Conservation (phyloP, 2,888 invertebrate species). For the Drosophila basisetae region DNA sequence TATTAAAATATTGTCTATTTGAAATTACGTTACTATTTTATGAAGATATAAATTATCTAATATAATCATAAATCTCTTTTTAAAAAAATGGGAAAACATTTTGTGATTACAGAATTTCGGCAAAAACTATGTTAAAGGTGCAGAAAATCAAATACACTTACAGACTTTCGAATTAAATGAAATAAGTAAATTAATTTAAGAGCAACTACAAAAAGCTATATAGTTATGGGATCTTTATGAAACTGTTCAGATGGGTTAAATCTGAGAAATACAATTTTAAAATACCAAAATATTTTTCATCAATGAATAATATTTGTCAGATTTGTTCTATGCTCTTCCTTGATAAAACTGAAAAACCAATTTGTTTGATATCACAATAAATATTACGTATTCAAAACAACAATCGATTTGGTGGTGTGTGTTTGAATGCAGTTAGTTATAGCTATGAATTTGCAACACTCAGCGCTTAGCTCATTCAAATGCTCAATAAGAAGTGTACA, state of each 20-base stretch:
- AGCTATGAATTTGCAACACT: not conserved
- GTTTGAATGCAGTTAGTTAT: not conserved
- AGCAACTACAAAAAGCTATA: not conserved
- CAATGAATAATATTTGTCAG: not conserved
- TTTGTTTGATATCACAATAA: not conserved
- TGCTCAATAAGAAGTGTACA: not conserved
- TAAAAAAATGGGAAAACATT: constrained; percentile 10
- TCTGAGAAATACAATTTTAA: not conserved
- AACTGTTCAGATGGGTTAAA: not conserved
- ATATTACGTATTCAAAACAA: not conserved
- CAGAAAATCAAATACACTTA: not conserved
- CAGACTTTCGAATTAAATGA: not conserved
- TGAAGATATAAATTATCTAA: constrained; percentile 6
- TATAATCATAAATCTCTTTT: not conserved
- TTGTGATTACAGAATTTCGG: not conserved
- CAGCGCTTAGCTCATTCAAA: constrained; percentile 40
- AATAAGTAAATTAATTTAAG: not conserved
- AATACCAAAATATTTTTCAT: not conserved
- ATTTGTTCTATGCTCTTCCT: not conserved
- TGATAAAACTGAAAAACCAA: not conserved
- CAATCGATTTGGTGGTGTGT: not conserved
- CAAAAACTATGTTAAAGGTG: not conserved
- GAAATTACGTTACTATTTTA: not conserved
- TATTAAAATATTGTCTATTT: not conserved
- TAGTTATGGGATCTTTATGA: not conserved